Percentiles rank a stretch among this genome's conserved stretches.
These are phyloP conservation scores for Actinopyga echinites DNA, from an alignment of 53 echinoderm and acorn worm genomes.

Conservation along the genomic window DNA sequence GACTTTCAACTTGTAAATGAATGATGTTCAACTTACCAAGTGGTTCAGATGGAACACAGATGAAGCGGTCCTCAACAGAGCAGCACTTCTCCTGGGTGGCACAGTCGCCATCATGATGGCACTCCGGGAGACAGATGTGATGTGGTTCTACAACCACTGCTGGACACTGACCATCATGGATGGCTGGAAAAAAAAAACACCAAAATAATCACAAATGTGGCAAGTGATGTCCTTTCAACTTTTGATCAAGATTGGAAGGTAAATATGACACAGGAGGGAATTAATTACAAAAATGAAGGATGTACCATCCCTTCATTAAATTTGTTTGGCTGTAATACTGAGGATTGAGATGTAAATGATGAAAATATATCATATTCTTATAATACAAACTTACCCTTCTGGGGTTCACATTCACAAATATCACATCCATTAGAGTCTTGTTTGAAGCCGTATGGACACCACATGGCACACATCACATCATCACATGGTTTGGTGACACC, in stretches of 20 bases:
- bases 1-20: neutral
- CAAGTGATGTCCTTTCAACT: no score
- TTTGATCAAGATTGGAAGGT: no score
- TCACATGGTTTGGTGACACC: constrained; percentile 8
- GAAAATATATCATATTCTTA: no score
- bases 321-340: no score
- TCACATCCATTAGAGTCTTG: constrained; percentile 53
- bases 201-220: no score
- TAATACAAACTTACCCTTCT: constrained; percentile 10
- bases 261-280: no score
- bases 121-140: constrained; percentile 46
- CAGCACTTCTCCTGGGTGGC: constrained; percentile 48
- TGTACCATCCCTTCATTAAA: no score
- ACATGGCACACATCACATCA: constrained; percentile 51
- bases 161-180: constrained; percentile 44
- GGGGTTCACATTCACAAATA: constrained; percentile 51
- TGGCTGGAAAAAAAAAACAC: neutral
- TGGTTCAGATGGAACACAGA: constrained; percentile 32
- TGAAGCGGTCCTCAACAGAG: neutral
- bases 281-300: no score
- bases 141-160: neutral
- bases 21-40: neutral
- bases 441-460: constrained; percentile 58
- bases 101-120: constrained; percentile 60
- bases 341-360: no score